Evolutionary conservation across 2,888 invertebrate genomes (phyloP).

Genomic region (Trachelus stipa): DNA sequence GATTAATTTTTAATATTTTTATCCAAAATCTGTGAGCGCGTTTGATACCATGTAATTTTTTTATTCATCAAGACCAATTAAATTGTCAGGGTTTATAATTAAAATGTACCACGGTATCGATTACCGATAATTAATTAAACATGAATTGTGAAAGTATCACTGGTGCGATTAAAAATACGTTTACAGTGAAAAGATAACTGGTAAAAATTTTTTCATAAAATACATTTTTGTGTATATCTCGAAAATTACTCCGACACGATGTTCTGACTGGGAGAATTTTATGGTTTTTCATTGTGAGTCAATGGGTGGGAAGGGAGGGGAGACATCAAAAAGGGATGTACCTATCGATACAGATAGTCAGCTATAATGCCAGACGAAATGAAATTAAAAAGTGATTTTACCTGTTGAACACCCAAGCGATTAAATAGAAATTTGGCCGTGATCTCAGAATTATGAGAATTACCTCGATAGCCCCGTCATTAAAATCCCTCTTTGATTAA

Average conservation of each 20-base stretch:
- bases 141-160: background rate
- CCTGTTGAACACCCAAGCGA: slow-evolving; percentile 11
- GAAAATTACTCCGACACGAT: background rate
- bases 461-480: slow-evolving; percentile 49
- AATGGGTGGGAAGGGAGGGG: background rate
- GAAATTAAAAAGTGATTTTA: slow-evolving; percentile 5
- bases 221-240: background rate
- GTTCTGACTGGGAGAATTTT: background rate
- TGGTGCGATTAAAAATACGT: background rate
- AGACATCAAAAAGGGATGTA: background rate
- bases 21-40: background rate
- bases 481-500: slow-evolving; percentile 52
- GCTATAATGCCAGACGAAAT: background rate
- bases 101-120: too few relatives aligned
- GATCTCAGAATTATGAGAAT: slow-evolving; percentile 45
- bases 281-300: background rate
- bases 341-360: background rate
- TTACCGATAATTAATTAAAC: too few relatives aligned
- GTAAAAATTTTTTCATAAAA: background rate
- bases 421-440: slow-evolving; percentile 22
- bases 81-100: background rate
- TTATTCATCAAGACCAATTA: background rate
- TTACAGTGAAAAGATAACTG: background rate
- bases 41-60: background rate
- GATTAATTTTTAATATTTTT: background rate